These are phyloP conservation scores for Calephelis perditalis DNA, from an alignment of 2,888 invertebrate genomes.

Conservation along the genomic window DNA sequence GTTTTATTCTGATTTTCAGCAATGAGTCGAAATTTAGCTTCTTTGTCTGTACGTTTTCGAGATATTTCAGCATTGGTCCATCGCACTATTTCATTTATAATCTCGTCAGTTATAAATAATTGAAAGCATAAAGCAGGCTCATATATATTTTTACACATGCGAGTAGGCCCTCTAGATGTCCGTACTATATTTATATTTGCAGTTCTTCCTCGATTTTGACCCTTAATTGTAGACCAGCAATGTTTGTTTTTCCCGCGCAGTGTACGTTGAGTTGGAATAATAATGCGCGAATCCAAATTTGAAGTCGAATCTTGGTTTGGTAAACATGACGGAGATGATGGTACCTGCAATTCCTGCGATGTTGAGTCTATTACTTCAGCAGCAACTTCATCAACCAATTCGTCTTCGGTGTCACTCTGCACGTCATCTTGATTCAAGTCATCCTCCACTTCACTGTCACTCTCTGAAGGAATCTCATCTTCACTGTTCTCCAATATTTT, in stretches of 20 bases:
- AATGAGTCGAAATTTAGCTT: conserved; percentile 3
- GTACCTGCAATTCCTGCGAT: conserved; percentile 9
- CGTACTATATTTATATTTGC: conserved; percentile 10
- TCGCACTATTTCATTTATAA: conserved; percentile 19
- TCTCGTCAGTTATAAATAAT: conserved; percentile 24
- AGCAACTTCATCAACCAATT: conserved; percentile 4
- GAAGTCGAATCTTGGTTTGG: conserved; percentile 3
- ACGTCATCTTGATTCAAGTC: too few species aligned
- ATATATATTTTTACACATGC: conserved; percentile 15
- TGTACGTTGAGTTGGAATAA: conserved; percentile 9
- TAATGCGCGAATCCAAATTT: conserved; percentile 8
- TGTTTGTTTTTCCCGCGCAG: conserved; percentile 9
- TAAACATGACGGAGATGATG: conserved; percentile 9
- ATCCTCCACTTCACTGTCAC: too few species aligned
- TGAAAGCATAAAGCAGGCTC: conserved; percentile 20
- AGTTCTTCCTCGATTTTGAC: conserved; percentile 9
- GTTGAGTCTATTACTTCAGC: conserved; percentile 12
- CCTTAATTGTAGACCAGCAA: conserved; percentile 6
- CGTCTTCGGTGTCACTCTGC: too few species aligned
- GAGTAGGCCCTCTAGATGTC: conserved; percentile 11
- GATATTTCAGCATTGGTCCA: conserved; percentile 10
- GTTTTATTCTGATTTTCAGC: conserved; percentile 9
- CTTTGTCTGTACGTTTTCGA: conserved; percentile 19
- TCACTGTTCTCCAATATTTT: conserved; percentile 12
- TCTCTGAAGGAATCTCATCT: background rate